phyloP scores from a whole-genome alignment of 2,888 invertebrate species.

The Spicauda simplicius region DNA sequence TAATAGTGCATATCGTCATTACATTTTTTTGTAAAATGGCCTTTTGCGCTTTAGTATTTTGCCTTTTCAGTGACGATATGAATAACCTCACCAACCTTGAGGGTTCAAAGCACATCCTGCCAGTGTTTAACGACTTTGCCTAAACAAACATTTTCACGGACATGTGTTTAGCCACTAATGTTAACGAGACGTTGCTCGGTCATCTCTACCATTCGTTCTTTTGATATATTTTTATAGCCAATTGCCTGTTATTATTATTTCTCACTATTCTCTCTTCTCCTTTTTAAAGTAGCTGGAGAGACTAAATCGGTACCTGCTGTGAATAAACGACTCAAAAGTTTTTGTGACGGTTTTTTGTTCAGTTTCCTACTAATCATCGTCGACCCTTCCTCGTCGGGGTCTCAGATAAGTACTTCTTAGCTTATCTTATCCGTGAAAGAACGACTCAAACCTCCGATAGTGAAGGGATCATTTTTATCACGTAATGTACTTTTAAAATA shows the following conservation, averaged over 20 bases:
- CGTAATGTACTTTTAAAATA: slow-evolving; percentile 15
- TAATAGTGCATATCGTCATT: slow-evolving; percentile 32
- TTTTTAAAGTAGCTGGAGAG: slow-evolving; percentile 54
- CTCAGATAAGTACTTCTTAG: slow-evolving; percentile 62
- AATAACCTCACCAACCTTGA: slow-evolving; percentile 76
- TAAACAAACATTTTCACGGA: slow-evolving; percentile 78
- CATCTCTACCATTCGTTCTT: slow-evolving; percentile 47
- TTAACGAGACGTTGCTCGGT: slow-evolving; percentile 58
- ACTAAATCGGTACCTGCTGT: slow-evolving; percentile 64
- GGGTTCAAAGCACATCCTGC: slow-evolving; percentile 80
- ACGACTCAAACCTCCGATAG: slow-evolving; percentile 58
- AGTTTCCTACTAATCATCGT: slow-evolving; percentile 67
- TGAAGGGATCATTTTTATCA: slow-evolving; percentile 31
- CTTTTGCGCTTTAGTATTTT: no score
- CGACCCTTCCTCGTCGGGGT: slow-evolving; percentile 53
- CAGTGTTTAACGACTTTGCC: slow-evolving; percentile 76
- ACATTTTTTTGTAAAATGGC: no score
- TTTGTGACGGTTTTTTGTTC: slow-evolving; percentile 62
- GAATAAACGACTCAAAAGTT: slow-evolving; percentile 61
- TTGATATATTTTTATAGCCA: slow-evolving; percentile 60
- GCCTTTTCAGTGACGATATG: slow-evolving; percentile 43
- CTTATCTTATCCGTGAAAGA: slow-evolving; percentile 69
- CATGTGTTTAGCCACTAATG: slow-evolving; percentile 69
- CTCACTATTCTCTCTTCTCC: slow-evolving; percentile 46
- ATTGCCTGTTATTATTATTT: slow-evolving; percentile 59